Base-by-base conservation (phyloP, 2,113 vertebrate species). In the Falco punctatus region DNA sequence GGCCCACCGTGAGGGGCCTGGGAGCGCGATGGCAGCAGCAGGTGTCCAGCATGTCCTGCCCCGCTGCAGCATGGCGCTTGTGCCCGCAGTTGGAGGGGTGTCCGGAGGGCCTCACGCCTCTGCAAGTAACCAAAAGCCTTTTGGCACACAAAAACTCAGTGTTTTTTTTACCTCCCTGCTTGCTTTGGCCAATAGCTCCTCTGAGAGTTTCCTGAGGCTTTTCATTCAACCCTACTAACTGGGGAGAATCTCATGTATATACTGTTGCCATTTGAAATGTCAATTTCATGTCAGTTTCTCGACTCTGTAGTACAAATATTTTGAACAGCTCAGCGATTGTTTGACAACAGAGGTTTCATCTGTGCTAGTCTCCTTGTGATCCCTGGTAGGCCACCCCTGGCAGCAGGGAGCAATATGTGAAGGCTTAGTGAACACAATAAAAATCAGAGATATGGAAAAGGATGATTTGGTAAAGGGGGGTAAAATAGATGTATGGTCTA, bases 101-200 rank as follows among this genome's bases (percentile, higher is more conserved):
- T 11, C 26, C 42, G 0, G 12, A 13, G 58, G 27, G 22, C 22
- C 4, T 3, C 2, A 0, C 1, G 0, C 19, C 35, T 19, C 44
- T 21, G 7, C 4, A 2, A 30, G 10, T 2, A 3, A 4, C 32
- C 3, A 4, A 11, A 17, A 40, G 14, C 12, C 8, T 2, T 10
- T 20, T 2, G 62, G 19, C 44, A 2, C 17, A 0, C 5, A 5
- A 12, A 71, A 27, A 20, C 30, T 9, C 2, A 3, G 3, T 15
- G 21, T 11, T 42, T 1, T 11, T 32, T 5, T 42, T 8, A 3
- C n/a, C 13, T 23, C 22, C 38, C 38, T 2, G 16, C 18, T 32
- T 7, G 1, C 46, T 44, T 42, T 10, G 26, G 26, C 32, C 13
- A 1, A 1, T 17, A 9, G 44, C 30, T 69, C 22, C 0, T n/a